phyloP scores from a whole-genome alignment of 2,797 vertebrate genomes.

The Hippopotamyrus pictus region DNA sequence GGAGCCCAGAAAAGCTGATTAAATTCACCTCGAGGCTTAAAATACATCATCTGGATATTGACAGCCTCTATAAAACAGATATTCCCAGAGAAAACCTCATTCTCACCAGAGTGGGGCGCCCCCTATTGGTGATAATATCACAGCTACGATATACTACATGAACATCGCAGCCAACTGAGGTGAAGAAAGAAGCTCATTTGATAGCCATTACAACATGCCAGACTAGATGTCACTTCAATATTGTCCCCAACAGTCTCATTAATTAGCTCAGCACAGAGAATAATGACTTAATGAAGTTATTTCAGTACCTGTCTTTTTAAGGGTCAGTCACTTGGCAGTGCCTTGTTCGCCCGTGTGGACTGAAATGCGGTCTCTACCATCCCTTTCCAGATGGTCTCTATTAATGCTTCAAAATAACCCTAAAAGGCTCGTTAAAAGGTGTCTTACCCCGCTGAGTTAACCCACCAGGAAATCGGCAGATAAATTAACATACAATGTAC shows the following conservation, averaged over 20 bases:
- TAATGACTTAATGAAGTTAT: conserved; percentile 27
- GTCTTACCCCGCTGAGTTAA: neutral
- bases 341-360: conserved; percentile 25
- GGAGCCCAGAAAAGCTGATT: neutral
- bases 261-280: conserved; percentile 23
- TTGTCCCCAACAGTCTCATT: neutral
- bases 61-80: neutral
- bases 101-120: neutral
- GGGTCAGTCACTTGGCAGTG: conserved; percentile 42
- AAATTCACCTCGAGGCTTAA: neutral
- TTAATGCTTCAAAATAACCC: conserved; percentile 13
- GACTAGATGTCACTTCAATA: conserved; percentile 30
- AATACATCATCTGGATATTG: neutral
- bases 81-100: neutral
- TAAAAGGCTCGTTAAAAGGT: neutral
- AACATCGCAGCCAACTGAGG: neutral
- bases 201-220: conserved; percentile 10
- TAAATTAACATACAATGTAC: conserved; percentile 20
- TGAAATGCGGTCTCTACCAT: conserved; percentile 29
- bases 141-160: neutral
- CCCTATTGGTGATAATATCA: neutral
- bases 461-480: neutral
- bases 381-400: conserved; percentile 22
- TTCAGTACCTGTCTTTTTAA: conserved; percentile 29
- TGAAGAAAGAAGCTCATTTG: neutral